These are phyloP conservation scores for Amiota minor DNA, from an alignment of 2,888 invertebrate genomes.

Conservation along the genomic window DNA sequence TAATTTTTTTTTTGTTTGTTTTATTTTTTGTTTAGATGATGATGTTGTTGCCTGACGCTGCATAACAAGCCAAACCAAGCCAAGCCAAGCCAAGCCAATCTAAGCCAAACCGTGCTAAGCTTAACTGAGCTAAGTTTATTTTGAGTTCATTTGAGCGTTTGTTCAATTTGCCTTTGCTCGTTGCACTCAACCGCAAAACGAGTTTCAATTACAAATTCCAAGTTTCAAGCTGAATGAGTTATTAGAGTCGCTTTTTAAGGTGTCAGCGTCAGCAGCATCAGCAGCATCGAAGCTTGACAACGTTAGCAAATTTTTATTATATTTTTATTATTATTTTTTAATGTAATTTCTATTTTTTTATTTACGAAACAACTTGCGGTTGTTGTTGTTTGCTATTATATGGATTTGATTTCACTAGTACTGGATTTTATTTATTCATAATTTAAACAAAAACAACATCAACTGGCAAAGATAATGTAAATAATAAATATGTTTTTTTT, in stretches of 20 bases:
- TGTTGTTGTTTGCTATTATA: conserved; percentile 7
- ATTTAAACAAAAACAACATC: too few relatives aligned
- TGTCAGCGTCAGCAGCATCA: conserved; percentile 42
- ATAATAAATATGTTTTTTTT: neutral
- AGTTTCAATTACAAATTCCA: conserved; percentile 56
- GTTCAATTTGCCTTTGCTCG: neutral
- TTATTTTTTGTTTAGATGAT: neutral
- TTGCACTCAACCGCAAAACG: conserved; percentile 44
- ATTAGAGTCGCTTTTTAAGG: conserved; percentile 42
- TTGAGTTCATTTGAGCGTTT: too few relatives aligned
- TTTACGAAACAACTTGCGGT: neutral
- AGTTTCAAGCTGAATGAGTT: conserved; percentile 42
- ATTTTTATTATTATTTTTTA: conserved; percentile 14
- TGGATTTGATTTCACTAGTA: conserved; percentile 1
- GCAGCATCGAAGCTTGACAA: conserved; percentile 30
- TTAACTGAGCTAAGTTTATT: too few relatives aligned
- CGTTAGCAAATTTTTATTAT: conserved; percentile 54
- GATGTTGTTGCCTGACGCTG: neutral
- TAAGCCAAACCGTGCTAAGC: neutral
- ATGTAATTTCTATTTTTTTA: conserved; percentile 10
- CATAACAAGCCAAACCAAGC: neutral
- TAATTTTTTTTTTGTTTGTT: neutral
- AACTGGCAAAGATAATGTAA: too few relatives aligned
- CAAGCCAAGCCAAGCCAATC: neutral
- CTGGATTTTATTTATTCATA: neutral